These are phyloP conservation scores for Megalopta genalis DNA, from an alignment of 1,140 invertebrate species.

Conservation along the genomic window DNA sequence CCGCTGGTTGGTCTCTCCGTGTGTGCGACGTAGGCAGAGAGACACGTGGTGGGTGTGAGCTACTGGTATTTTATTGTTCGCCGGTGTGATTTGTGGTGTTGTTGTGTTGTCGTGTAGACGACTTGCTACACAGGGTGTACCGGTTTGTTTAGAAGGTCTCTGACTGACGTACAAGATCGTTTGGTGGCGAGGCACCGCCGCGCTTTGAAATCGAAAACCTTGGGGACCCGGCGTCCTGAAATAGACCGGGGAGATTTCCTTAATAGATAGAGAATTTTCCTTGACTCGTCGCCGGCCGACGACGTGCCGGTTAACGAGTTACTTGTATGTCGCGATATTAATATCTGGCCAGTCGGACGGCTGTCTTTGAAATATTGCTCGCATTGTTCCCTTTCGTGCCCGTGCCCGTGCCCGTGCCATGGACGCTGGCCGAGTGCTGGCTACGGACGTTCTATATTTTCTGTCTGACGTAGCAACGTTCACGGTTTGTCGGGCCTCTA, in stretches of 20 bases:
- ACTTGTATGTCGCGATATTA: not conserved
- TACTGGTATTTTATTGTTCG: slow-evolving; percentile 68
- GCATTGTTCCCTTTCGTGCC: slow-evolving; percentile 6
- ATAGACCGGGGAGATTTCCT: slow-evolving; percentile 9
- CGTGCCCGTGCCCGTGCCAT: not conserved
- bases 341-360: not conserved
- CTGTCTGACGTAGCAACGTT: too few species aligned
- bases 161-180: slow-evolving; percentile 41
- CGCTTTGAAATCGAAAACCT: slow-evolving; percentile 26
- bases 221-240: not conserved
- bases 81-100: slow-evolving; percentile 64
- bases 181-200: slow-evolving; percentile 12
- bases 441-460: too few species aligned
- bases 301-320: not conserved
- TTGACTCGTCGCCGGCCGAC: not conserved
- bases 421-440: too few species aligned
- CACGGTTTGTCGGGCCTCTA: too few species aligned
- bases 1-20: not conserved
- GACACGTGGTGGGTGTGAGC: slow-evolving; percentile 66
- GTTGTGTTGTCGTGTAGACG: slow-evolving; percentile 58
- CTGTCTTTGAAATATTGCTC: not conserved
- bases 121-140: slow-evolving; percentile 37
- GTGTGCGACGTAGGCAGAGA: slow-evolving; percentile 46
- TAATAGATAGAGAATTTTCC: slow-evolving; percentile 14
- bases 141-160: slow-evolving; percentile 45